These are phyloP conservation scores for Pseudopipra pipra DNA, from an alignment of 2,113 vertebrate genomes.

Conservation along the genomic window DNA sequence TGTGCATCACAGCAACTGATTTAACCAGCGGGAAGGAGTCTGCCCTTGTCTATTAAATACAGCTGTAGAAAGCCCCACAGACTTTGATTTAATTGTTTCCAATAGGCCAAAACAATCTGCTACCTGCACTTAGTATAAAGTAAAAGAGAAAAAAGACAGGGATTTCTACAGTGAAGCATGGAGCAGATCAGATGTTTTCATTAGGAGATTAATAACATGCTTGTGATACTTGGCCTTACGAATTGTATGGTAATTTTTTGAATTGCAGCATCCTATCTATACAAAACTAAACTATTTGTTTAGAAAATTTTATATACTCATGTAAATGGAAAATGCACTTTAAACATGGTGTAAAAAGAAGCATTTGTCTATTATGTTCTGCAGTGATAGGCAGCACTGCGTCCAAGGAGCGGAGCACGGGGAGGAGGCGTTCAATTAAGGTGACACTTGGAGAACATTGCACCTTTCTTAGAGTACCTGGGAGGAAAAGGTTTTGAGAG, in stretches of 20 bases:
- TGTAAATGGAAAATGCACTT: slow-evolving; percentile 37
- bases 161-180: background rate
- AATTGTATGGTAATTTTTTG: slow-evolving; percentile 25
- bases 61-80: slow-evolving; percentile 15
- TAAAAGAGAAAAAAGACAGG: background rate
- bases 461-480: background rate
- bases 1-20: background rate
- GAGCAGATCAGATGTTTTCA: background rate
- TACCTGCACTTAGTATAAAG: slow-evolving; percentile 5
- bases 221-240: background rate
- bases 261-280: background rate
- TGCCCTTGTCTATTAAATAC: background rate
- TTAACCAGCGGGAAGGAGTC: background rate
- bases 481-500: background rate
- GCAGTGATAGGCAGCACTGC: background rate
- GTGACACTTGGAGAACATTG: background rate
- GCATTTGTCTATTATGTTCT: background rate
- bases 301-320: background rate
- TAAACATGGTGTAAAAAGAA: background rate
- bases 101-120: slow-evolving; percentile 7
- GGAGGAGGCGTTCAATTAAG: background rate
- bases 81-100: slow-evolving; percentile 26
- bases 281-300: slow-evolving; percentile 45
- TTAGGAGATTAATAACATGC: background rate
- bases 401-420: rapidly evolving